Conservation (phyloP, 2,888 invertebrate genomes). For the Drosophila neonasuta region DNA sequence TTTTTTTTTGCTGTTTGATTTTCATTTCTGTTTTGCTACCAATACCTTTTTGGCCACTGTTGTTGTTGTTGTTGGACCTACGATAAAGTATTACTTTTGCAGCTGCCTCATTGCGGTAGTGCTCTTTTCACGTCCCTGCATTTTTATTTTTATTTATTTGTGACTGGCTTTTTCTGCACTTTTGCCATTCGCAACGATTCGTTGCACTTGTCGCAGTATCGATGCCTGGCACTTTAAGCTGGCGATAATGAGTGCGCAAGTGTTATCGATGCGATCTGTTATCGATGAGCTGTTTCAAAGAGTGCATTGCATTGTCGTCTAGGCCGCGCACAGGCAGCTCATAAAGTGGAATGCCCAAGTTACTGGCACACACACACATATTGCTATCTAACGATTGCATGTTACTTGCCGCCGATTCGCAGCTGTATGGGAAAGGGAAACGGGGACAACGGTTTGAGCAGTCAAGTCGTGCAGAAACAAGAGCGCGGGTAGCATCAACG, state of each 20-base stretch:
- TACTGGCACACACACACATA: conserved; percentile 6
- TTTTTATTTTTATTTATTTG: conserved; percentile 53
- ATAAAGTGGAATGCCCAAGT: conserved; percentile 44
- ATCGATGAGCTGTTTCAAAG: conserved; percentile 19
- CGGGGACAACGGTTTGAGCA: conserved; percentile 46
- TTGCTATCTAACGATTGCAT: conserved; percentile 49
- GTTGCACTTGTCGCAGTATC: conserved; percentile 18
- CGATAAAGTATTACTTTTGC: conserved; percentile 54
- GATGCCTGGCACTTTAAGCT: conserved; percentile 4
- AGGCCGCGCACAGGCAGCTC: conserved; percentile 33
- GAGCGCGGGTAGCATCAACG: conserved; percentile 49
- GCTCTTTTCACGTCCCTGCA: conserved; percentile 50
- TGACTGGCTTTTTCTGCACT: conserved; percentile 9
- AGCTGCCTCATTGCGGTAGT: conserved; percentile 40
- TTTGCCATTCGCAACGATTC: conserved; percentile 16
- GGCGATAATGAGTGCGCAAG: conserved; percentile 18
- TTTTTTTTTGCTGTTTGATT: conserved; percentile 65
- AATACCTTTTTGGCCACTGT: conserved; percentile 64
- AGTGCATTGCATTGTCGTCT: conserved; percentile 45
- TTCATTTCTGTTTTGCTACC: conserved; percentile 68
- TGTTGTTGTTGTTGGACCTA: conserved; percentile 36
- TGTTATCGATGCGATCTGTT: conserved; percentile 40
- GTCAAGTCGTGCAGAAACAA: conserved; percentile 70
- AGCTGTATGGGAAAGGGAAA: conserved; percentile 17
- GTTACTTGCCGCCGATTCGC: conserved; percentile 53